A percentile compares a stretch with the other conserved stretches of the same genome.
Conservation (phyloP, 2,888 invertebrate species). For the Hirtodrosophila duncani region DNA sequence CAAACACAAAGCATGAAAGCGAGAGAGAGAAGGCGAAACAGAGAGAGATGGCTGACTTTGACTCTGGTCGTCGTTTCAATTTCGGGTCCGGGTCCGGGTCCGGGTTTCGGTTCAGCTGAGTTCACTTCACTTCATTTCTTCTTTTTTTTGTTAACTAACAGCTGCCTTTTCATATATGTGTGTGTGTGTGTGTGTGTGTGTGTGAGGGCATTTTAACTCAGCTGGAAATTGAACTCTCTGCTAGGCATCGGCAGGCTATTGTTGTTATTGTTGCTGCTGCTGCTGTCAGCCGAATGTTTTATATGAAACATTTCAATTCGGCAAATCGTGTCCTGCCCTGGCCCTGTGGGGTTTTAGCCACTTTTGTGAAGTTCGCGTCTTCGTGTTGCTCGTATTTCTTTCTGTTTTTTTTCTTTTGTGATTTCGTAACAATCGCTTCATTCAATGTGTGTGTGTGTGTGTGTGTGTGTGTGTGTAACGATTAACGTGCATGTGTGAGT, state of each 20-base stretch:
- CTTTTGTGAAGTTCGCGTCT: too few species aligned
- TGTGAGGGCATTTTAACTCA: too few species aligned
- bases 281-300: too few species aligned
- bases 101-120: slow-evolving; percentile 74
- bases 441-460: slow-evolving; percentile 1
- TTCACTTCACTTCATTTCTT: slow-evolving; percentile 74
- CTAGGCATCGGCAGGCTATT: too few species aligned
- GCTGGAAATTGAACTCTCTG: too few species aligned
- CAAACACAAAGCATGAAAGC: slow-evolving; percentile 16
- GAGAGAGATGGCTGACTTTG: not conserved
- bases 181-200: slow-evolving; percentile 16
- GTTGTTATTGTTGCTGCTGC: too few species aligned
- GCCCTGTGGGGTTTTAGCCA: too few species aligned
- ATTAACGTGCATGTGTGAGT: slow-evolving; percentile 39
- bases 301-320: too few species aligned
- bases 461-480: slow-evolving; percentile 23
- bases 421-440: slow-evolving; percentile 28
- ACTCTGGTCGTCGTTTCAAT: slow-evolving; percentile 57
- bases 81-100: too few species aligned
- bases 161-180: slow-evolving; percentile 48
- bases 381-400: slow-evolving; percentile 1
- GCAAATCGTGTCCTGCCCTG: too few species aligned
- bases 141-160: slow-evolving; percentile 75
- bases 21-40: too few species aligned
- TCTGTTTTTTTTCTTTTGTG: slow-evolving; percentile 4